Base-by-base conservation (phyloP, 2,113 vertebrate species). In the Sterna hirundo region DNA sequence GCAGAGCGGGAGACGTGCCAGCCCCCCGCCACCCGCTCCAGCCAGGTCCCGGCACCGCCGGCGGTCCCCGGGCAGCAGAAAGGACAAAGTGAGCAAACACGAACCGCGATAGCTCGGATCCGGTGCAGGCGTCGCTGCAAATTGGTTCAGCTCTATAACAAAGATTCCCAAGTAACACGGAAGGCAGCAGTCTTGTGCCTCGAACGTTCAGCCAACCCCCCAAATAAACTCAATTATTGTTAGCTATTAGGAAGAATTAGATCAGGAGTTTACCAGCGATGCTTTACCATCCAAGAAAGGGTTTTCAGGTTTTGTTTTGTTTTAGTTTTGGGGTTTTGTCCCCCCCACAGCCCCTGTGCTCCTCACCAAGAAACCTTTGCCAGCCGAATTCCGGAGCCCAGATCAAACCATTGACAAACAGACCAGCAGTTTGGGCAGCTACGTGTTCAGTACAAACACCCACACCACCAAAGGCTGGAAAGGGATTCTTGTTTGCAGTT, bases 221-320 rank as follows among this genome's bases (percentile, higher is more conserved):
- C 60, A 22, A 51, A 81, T 55, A n/a, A 55, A 55, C 22, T 32
- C 9, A 14, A 42, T 47, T 38, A 3, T 16, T 76, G 23, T 64
- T 70, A 18, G 13, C 30, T 65, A 13, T 42, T 54, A 42, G 26
- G 30, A 72, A 12, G 18, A 82, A 29, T 61, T n/a, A 26, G 54
- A 19, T 38, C 1, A 0, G 22, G 54, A 46, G 42, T n/a, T 83
- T 68, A 71, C 52, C 78, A 91, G 47, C 0, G 3, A 15, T 68
- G 40, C 32, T 71, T 62, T 78, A 29, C 38, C 27, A 54, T 51
- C 32, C 36, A 30, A 44, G 32, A 54, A 38, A 60, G 22, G 21
- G 29, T 1, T 38, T 85, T 49, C 47, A 49, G 47, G 47, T 22
- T 47, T 21, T 21, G 47, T 47, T 6, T 0, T 3, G 1, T 3